Conservation (phyloP, 2,888 invertebrate genomes). For the Drosophila suboccidentalis region DNA sequence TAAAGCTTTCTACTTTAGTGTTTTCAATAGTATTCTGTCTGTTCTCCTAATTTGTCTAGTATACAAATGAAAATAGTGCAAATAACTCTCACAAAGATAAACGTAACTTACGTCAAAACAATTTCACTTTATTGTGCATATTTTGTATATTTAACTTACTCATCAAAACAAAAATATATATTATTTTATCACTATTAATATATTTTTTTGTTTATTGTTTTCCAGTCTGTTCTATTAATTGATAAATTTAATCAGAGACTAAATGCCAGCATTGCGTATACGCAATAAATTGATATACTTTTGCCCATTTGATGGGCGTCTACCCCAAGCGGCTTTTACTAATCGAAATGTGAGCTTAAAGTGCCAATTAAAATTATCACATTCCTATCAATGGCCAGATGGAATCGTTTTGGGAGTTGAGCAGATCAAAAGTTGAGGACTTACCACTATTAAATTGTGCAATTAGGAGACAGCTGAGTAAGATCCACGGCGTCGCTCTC, state of each 20-base stretch:
- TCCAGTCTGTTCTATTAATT: constrained; percentile 13
- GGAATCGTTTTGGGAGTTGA: constrained; percentile 3
- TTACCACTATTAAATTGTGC: constrained; percentile 65
- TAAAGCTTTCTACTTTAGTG: background rate
- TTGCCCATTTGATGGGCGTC: constrained; percentile 26
- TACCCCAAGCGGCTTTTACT: background rate
- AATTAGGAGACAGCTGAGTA: constrained; percentile 65
- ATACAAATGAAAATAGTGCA: background rate
- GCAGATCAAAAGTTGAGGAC: constrained; percentile 23
- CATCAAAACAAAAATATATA: constrained; percentile 9
- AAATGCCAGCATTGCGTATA: constrained; percentile 18
- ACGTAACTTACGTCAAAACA: background rate
- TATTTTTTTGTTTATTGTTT: background rate
- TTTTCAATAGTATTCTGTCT: background rate
- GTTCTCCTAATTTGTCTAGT: background rate
- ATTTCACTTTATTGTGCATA: constrained; percentile 8
- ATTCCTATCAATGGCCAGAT: constrained; percentile 11
- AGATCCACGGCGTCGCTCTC: constrained; percentile 56
- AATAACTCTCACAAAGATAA: too few relatives aligned
- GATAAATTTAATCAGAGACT: constrained; percentile 13
- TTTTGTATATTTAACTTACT: background rate
- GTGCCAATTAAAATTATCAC: constrained; percentile 37
- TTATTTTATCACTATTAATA: background rate
- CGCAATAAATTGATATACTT: constrained; percentile 17
- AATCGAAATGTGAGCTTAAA: constrained; percentile 2